phyloP scores from a whole-genome alignment of 2,113 vertebrate species.

The Bujurquina vittata region DNA sequence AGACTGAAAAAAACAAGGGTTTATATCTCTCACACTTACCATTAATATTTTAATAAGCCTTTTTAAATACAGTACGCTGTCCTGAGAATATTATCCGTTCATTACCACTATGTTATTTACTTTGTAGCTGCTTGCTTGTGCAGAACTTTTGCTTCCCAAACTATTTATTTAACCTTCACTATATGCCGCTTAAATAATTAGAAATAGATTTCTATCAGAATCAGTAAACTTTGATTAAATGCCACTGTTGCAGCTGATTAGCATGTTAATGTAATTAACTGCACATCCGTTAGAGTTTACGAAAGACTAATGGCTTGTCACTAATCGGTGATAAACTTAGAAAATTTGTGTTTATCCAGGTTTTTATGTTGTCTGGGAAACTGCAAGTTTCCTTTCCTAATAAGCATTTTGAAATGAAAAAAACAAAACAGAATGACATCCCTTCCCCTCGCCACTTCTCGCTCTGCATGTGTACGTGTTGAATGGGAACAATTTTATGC shows the following conservation, averaged over 20 bases:
- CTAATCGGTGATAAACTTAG: background rate
- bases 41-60: background rate
- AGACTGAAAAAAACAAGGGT: background rate
- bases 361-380: background rate
- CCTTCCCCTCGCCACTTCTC: background rate
- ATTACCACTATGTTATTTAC: background rate
- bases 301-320: slow-evolving; percentile 14
- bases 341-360: background rate
- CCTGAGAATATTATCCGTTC: background rate
- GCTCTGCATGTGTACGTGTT: background rate
- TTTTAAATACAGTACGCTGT: background rate
- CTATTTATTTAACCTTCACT: background rate
- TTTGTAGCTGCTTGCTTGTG: background rate
- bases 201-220: background rate
- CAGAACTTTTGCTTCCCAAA: background rate
- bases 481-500: slow-evolving; percentile 47
- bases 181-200: background rate
- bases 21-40: too few species aligned
- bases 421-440: background rate
- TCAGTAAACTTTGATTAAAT: slow-evolving; percentile 43
- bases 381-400: background rate
- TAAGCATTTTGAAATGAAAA: background rate
- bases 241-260: slow-evolving; percentile 21
- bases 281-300: background rate
- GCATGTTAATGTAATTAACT: slow-evolving; percentile 8